These are phyloP conservation scores for Periophthalmus modestus DNA, from an alignment of 2,113 vertebrate species.

Conservation along the genomic window DNA sequence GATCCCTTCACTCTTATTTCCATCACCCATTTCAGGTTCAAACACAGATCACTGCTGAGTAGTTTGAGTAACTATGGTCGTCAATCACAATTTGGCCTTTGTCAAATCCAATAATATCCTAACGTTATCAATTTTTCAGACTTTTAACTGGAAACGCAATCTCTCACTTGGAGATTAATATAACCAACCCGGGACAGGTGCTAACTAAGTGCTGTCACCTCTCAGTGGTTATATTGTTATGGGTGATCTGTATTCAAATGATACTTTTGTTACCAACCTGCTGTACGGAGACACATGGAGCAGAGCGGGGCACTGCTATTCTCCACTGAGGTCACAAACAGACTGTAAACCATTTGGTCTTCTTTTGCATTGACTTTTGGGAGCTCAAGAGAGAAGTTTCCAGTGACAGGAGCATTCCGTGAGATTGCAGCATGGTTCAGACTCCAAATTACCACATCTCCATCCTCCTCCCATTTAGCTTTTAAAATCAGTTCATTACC, in stretches of 20 bases:
- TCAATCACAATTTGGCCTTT: background rate
- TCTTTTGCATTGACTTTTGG: slow-evolving; percentile 24
- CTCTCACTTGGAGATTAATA: too few species aligned
- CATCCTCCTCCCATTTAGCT: slow-evolving; percentile 30
- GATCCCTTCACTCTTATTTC: too few species aligned
- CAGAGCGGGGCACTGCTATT: slow-evolving; percentile 40
- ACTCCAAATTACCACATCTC: slow-evolving; percentile 26
- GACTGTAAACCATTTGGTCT: slow-evolving; percentile 29
- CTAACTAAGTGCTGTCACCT: background rate
- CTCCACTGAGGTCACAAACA: slow-evolving; percentile 37
- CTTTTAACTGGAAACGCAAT: too few species aligned
- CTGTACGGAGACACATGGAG: slow-evolving; percentile 55
- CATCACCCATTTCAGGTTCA: too few species aligned
- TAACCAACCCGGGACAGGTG: too few species aligned
- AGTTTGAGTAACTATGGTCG: too few species aligned
- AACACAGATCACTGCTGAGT: too few species aligned
- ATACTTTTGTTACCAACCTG: slow-evolving; percentile 56
- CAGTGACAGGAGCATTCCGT: slow-evolving; percentile 25
- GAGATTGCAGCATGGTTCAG: slow-evolving; percentile 20
- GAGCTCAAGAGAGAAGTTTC: slow-evolving; percentile 63
- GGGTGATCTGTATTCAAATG: background rate
- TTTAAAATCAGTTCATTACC: slow-evolving; percentile 44
- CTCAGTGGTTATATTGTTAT: background rate
- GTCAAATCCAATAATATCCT: background rate
- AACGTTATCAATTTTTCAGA: background rate